These are phyloP conservation scores for Polia nebulosa DNA, from an alignment of 2,888 invertebrate genomes.

Conservation along the genomic window DNA sequence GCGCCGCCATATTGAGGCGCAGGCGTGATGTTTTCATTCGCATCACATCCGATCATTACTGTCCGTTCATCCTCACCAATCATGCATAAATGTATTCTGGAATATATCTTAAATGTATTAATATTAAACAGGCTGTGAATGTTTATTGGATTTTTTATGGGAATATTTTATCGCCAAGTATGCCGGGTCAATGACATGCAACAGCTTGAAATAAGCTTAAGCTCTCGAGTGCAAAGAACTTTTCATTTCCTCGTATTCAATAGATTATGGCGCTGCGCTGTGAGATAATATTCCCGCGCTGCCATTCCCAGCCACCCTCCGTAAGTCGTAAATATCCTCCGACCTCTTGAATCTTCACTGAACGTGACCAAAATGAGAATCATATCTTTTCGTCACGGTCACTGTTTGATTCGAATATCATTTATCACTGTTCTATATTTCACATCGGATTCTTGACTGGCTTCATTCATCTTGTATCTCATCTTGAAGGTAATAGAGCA, in stretches of 20 bases:
- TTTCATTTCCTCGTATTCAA: constrained; percentile 41
- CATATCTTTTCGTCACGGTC: constrained; percentile 58
- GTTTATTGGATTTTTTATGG: constrained; percentile 44
- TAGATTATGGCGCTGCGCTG: constrained; percentile 42
- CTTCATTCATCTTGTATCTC: constrained; percentile 52
- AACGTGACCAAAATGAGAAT: constrained; percentile 63
- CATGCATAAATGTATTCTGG: constrained; percentile 58
- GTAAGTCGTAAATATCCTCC: constrained; percentile 63
- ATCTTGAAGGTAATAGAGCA: constrained; percentile 48
- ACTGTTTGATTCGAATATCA: constrained; percentile 53
- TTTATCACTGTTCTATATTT: constrained; percentile 52
- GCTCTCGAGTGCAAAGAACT: constrained; percentile 6
- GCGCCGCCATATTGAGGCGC: constrained; percentile 28
- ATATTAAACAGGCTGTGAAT: constrained; percentile 53
- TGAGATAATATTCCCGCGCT: constrained; percentile 41
- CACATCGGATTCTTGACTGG: constrained; percentile 32
- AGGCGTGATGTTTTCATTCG: constrained; percentile 54
- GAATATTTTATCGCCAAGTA: constrained; percentile 17
- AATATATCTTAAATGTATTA: constrained; percentile 54
- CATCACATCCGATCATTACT: constrained; percentile 63
- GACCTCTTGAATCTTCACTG: constrained; percentile 57
- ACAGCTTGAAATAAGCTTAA: constrained; percentile 10
- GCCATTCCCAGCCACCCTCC: constrained; percentile 41
- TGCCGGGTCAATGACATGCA: constrained; percentile 5
- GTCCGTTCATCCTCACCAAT: constrained; percentile 58